phyloP scores from a whole-genome alignment of 2,797 vertebrate species.

The Channallabes apus region DNA sequence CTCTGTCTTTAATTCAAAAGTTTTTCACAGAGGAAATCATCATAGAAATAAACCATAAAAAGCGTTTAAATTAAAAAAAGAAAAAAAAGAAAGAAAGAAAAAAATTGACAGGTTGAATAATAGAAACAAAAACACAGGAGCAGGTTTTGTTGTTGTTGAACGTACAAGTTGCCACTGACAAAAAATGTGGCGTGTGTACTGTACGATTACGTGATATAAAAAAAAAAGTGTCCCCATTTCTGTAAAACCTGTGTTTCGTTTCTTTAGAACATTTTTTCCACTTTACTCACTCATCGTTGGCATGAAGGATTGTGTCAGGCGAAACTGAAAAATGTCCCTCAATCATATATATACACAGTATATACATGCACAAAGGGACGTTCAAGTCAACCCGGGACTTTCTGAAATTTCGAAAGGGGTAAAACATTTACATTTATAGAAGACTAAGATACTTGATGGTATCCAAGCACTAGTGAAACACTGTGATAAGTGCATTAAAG shows the following conservation, averaged over 20 bases:
- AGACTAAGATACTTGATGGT: no score
- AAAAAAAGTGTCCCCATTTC: constrained; percentile 35
- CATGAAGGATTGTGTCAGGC: constrained; percentile 24
- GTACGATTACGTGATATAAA: constrained; percentile 36
- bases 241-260: constrained; percentile 45
- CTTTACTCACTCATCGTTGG: constrained; percentile 13
- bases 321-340: constrained; percentile 32
- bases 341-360: constrained; percentile 34
- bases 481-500: no score
- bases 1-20: constrained; percentile 56
- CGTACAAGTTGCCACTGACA: constrained; percentile 39
- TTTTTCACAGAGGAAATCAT: constrained; percentile 56
- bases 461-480: no score
- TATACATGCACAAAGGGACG: not conserved
- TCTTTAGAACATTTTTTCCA: constrained; percentile 14
- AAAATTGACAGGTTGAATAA: constrained; percentile 31
- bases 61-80: constrained; percentile 46
- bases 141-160: constrained; percentile 44
- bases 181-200: constrained; percentile 47
- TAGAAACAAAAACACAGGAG: constrained; percentile 48
- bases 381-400: no score
- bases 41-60: constrained; percentile 53
- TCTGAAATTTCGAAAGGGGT: no score
- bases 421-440: no score
- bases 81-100: constrained; percentile 3